Evolutionary conservation across 2,888 invertebrate species (phyloP).

Genomic region (Cheilosia scutellata): DNA sequence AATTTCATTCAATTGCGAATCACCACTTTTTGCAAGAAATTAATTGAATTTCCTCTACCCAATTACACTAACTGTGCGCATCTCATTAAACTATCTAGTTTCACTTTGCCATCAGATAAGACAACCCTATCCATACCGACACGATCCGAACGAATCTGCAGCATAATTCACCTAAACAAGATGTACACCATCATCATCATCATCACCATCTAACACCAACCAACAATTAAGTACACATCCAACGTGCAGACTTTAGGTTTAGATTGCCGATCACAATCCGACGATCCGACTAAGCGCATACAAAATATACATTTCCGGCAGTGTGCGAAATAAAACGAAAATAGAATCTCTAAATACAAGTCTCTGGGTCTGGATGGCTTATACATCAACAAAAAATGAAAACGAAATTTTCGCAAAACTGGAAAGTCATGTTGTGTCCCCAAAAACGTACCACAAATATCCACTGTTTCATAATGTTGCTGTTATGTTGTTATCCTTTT

Average conservation of each 20-base stretch:
- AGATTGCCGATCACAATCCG: constrained; percentile 4
- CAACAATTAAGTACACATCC: constrained; percentile 37
- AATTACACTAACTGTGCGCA: constrained; percentile 51
- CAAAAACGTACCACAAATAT: constrained; percentile 69
- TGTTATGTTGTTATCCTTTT: constrained; percentile 9
- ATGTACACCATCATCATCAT: constrained; percentile 20
- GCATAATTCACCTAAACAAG: constrained; percentile 52
- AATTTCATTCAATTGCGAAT: too few relatives aligned
- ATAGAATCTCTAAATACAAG: constrained; percentile 23
- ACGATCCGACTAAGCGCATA: constrained; percentile 11
- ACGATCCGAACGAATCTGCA: constrained; percentile 37
- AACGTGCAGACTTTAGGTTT: constrained; percentile 14
- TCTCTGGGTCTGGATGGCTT: constrained; percentile 32
- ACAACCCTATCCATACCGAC: constrained; percentile 34
- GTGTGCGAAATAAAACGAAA: constrained; percentile 5
- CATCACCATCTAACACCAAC: not conserved
- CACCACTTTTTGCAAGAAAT: not conserved
- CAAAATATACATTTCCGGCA: constrained; percentile 53
- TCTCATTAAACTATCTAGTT: constrained; percentile 68
- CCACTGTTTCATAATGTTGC: constrained; percentile 62
- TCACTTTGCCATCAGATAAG: constrained; percentile 60
- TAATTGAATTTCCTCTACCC: constrained; percentile 29
- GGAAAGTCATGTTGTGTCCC: not conserved
- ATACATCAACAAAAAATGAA: not conserved
- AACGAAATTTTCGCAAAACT: constrained; percentile 39